Conservation (phyloP, 2,797 vertebrate species). For the Brachyalestes nurse region DNA sequence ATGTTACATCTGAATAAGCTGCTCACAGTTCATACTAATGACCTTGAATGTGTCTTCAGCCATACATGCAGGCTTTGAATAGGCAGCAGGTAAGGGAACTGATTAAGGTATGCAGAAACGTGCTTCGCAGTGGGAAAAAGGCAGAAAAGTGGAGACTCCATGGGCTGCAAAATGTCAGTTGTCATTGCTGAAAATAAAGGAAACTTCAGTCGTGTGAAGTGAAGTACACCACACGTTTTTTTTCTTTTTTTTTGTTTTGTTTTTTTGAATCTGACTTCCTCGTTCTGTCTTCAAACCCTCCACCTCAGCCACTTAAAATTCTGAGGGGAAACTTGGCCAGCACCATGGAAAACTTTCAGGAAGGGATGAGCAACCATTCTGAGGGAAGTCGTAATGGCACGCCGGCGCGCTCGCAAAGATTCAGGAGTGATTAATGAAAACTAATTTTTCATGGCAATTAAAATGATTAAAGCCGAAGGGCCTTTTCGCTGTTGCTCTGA, state of each 20-base stretch:
- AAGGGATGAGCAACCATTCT: constrained; percentile 59
- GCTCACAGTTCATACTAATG: constrained; percentile 49
- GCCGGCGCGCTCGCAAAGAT: constrained; percentile 65
- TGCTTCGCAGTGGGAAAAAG: constrained; percentile 1
- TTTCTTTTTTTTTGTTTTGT: background rate
- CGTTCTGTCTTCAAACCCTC: constrained; percentile 27
- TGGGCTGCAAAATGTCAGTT: constrained; percentile 12
- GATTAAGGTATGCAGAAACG: constrained; percentile 9
- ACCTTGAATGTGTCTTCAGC: constrained; percentile 40
- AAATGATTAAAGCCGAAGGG: constrained; percentile 78
- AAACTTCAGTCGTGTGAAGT: constrained; percentile 1
- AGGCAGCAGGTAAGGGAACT: constrained; percentile 13
- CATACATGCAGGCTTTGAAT: constrained; percentile 35
- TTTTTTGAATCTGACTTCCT: constrained; percentile 10
- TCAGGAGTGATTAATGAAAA: constrained; percentile 78
- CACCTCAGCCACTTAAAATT: constrained; percentile 36
- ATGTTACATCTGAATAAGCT: constrained; percentile 61
- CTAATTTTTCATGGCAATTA: constrained; percentile 80
- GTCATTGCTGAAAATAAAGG: constrained; percentile 17
- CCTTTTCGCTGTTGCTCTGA: constrained; percentile 70
- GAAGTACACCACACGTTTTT: background rate
- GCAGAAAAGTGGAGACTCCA: constrained; percentile 9
- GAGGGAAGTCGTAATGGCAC: constrained; percentile 51
- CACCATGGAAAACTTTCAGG: constrained; percentile 48
- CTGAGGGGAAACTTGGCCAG: constrained; percentile 7